Conservation (phyloP, 2,797 vertebrate genomes). For the Numenius phaeopus region DNA sequence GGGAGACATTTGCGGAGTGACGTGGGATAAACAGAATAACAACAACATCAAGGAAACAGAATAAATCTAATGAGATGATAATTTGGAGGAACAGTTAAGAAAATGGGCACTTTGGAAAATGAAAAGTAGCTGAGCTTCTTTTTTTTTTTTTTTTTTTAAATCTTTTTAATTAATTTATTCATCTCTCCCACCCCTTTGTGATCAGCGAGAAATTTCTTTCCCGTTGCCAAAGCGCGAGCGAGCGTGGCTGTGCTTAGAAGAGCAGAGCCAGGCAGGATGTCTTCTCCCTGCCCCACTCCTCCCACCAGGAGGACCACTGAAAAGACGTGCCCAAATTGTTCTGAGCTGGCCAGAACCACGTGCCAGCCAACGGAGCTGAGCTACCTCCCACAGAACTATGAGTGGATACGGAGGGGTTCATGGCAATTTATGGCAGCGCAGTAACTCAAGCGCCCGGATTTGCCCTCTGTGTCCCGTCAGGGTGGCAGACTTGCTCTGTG, state of each 20-base stretch:
- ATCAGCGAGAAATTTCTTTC: background rate
- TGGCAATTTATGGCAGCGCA: background rate
- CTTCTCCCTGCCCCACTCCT: background rate
- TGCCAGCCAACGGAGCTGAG: rapidly evolving
- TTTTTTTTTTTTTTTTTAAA: background rate
- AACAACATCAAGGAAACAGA: conserved; percentile 61
- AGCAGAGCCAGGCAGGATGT: background rate
- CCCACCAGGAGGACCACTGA: background rate
- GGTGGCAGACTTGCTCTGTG: background rate
- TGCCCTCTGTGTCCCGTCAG: background rate
- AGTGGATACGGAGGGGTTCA: background rate
- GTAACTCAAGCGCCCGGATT: background rate
- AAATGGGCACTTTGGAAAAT: conserved; percentile 69
- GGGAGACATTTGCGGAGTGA: conserved; percentile 75
- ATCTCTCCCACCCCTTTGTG: background rate
- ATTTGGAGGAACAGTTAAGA: conserved; percentile 71
- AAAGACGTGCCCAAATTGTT: background rate
- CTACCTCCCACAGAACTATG: background rate
- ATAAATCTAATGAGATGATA: conserved; percentile 67
- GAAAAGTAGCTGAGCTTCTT: background rate
- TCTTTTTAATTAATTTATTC: conserved; percentile 22
- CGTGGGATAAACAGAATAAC: conserved; percentile 77
- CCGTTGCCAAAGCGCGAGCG: rapidly evolving
- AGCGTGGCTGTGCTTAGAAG: rapidly evolving
- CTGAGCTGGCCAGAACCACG: rapidly evolving